Evolutionary conservation across 1,140 invertebrate genomes (phyloP).

Genomic region (Bemisia tabaci): DNA sequence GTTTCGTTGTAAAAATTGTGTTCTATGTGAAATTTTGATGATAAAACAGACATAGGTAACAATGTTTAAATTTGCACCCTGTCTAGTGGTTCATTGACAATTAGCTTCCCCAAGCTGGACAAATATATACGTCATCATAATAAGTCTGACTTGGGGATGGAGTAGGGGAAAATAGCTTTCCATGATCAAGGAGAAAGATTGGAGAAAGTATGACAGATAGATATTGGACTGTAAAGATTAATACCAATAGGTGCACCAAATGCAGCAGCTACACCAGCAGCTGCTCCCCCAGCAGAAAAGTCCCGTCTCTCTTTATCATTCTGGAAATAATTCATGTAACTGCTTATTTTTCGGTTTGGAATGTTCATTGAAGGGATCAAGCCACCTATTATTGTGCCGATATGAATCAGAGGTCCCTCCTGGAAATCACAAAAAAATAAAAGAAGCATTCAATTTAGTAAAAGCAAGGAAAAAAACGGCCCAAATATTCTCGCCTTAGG

Average conservation of each 20-base stretch:
- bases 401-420: slow-evolving; percentile 99
- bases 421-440: slow-evolving; percentile 28
- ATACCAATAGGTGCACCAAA: slow-evolving; percentile 64
- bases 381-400: slow-evolving; percentile 90
- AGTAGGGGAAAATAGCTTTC: no score
- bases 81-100: no score
- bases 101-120: no score
- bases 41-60: no score
- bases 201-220: no score
- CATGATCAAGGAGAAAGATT: no score
- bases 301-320: slow-evolving; percentile 97
- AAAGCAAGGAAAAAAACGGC: slow-evolving; percentile 12
- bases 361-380: slow-evolving; percentile 39
- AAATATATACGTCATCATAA: no score
- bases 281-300: slow-evolving; percentile 61
- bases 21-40: no score
- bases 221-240: no score
- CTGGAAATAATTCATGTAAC: slow-evolving; percentile 78
- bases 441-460: slow-evolving; percentile 3
- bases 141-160: no score
- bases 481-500: not conserved
- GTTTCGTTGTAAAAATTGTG: no score
- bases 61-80: no score
- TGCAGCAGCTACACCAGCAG: slow-evolving; percentile 16
- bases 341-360: slow-evolving; percentile 87